phyloP scores from a whole-genome alignment of 2,797 vertebrate genomes.

The Rhinichthys osculus region DNA sequence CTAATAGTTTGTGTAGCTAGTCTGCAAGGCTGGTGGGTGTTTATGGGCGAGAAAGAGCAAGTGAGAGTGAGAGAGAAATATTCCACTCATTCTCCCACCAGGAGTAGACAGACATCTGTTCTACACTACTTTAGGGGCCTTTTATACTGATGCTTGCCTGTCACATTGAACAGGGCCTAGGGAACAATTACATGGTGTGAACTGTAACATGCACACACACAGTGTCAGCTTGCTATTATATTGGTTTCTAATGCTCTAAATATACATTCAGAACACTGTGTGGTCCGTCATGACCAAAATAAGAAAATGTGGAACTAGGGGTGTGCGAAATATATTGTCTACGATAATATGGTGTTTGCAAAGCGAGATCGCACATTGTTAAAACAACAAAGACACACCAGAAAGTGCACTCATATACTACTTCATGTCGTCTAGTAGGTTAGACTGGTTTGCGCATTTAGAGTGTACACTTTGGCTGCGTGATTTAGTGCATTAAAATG shows the following conservation, averaged over 20 bases:
- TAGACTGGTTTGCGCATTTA: too few relatives aligned
- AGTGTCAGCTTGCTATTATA: constrained; percentile 20
- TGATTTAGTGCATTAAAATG: too few relatives aligned
- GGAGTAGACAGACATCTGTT: constrained; percentile 72
- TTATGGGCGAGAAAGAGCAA: constrained; percentile 3
- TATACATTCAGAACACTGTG: background rate
- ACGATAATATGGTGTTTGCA: too few relatives aligned
- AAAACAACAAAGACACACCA: too few relatives aligned
- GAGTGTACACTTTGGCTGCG: too few relatives aligned
- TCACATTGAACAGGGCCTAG: constrained; percentile 68
- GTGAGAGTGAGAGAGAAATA: constrained; percentile 44
- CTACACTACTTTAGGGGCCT: constrained; percentile 70
- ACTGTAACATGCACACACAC: constrained; percentile 43
- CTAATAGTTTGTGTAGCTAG: background rate
- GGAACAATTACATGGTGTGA: constrained; percentile 67
- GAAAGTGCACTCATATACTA: too few relatives aligned
- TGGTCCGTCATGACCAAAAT: background rate
- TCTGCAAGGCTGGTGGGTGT: background rate
- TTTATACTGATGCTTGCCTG: constrained; percentile 74
- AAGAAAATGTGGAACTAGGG: background rate
- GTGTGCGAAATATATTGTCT: too few relatives aligned
- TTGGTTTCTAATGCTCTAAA: constrained; percentile 26
- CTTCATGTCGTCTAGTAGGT: too few relatives aligned
- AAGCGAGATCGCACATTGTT: too few relatives aligned
- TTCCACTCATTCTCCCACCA: constrained; percentile 57